phyloP scores from a whole-genome alignment of 2,888 invertebrate genomes.

The Melieria omissa region DNA sequence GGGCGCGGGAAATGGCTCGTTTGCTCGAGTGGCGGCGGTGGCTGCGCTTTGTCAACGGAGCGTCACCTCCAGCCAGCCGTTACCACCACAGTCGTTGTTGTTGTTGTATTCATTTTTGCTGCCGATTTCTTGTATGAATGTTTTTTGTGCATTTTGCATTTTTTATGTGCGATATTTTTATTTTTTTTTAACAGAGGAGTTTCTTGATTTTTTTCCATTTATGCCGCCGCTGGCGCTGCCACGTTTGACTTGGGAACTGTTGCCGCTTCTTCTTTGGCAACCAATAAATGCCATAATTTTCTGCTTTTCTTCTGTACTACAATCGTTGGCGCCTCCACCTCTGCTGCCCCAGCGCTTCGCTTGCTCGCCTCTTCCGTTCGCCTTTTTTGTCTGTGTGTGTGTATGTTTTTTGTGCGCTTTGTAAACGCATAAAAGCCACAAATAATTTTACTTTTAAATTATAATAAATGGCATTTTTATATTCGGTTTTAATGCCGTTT shows the following conservation, averaged over 20 bases:
- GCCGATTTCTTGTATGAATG: not conserved
- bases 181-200: too few relatives aligned
- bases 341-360: too few relatives aligned
- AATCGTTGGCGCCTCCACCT: not conserved
- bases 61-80: too few relatives aligned
- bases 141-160: not conserved
- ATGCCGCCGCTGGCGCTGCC: too few relatives aligned
- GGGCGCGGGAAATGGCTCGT: too few relatives aligned
- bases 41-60: too few relatives aligned
- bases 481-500: conserved; percentile 14
- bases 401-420: not conserved
- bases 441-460: conserved; percentile 24
- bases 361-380: not conserved
- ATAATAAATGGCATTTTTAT: conserved; percentile 24
- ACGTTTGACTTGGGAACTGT: not conserved
- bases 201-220: not conserved
- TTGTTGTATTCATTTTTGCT: too few relatives aligned
- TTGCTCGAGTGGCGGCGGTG: too few relatives aligned
- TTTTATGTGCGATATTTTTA: not conserved
- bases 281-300: conserved; percentile 9
- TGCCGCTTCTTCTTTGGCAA: not conserved
- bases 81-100: too few relatives aligned
- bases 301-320: not conserved
- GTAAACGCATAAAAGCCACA: conserved; percentile 10
- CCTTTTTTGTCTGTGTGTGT: not conserved